Percentiles rank a stretch among this genome's conserved stretches.
phyloP scores from a whole-genome alignment of 2,888 invertebrate genomes.

The Brachypalpus laphriformis region DNA sequence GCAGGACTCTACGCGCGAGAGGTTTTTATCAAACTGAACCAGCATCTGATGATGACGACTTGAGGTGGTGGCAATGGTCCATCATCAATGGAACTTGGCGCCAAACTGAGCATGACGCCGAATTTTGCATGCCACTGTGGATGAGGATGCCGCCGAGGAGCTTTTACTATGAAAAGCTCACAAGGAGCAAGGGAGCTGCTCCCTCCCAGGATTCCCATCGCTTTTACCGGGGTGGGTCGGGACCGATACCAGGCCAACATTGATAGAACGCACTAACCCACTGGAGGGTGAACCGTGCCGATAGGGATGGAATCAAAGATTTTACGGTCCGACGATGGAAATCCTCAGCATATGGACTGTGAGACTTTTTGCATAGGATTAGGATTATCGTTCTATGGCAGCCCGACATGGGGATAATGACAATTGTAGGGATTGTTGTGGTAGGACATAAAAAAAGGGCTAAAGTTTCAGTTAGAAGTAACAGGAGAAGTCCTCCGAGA shows the following conservation, averaged over 20 bases:
- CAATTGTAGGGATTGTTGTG: constrained; percentile 6
- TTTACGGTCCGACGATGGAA: constrained; percentile 45
- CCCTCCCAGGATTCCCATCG: neutral
- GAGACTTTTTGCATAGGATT: constrained; percentile 19
- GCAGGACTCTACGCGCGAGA: constrained; percentile 54
- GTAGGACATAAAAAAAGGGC: neutral
- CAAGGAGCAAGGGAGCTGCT: neutral
- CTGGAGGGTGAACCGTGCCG: neutral
- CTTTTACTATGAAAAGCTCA: constrained; percentile 72
- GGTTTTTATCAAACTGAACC: constrained; percentile 67
- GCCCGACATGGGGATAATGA: constrained; percentile 47
- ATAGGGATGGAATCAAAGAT: constrained; percentile 38
- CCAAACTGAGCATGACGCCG: constrained; percentile 71
- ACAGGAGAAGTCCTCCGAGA: neutral
- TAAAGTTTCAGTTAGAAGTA: neutral
- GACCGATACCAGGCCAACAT: neutral
- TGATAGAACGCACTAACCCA: neutral
- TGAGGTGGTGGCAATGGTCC: constrained; percentile 12
- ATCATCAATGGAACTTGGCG: constrained; percentile 69
- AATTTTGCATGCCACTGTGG: constrained; percentile 59
- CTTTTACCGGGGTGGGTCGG: neutral
- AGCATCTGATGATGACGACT: constrained; percentile 3
- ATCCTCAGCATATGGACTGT: constrained; percentile 20
- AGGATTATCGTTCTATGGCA: constrained; percentile 36
- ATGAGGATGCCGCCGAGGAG: constrained; percentile 15